Base-by-base conservation (phyloP, 2,888 invertebrate genomes). In the Acleris sparsana region DNA sequence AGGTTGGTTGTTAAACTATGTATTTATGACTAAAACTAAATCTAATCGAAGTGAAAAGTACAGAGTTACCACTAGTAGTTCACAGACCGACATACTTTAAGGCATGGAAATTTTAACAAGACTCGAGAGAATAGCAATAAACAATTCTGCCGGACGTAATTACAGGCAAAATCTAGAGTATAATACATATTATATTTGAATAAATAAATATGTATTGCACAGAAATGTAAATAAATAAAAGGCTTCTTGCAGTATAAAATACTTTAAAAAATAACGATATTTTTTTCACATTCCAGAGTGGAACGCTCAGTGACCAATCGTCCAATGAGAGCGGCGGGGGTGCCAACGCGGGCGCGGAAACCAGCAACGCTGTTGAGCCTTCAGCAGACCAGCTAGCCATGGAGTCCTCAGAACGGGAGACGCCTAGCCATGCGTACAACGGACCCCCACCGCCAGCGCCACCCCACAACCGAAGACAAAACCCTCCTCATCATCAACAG, bases 401-500 rank as follows among this genome's bases (percentile, higher is more conserved):
- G 80, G 96, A 96, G 80, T 94, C 96, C 9, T 89, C 93, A 17
- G 96, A 95, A 70, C 94, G 96, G 73, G 94, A 95, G 74, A 84
- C 87, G 0, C 90, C 88, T 1, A 93, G 87, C 80, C 93, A 88
- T 79, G 89, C 88, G 77, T 89, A 93, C 84, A 93, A 86, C 72
- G 93, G 84, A 73, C 93, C 82, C 68, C 94, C 93, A 2, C 93
- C 93, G 0, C 94, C 92, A 0, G 94, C 93, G 1, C 95, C 95
- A 2, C 94, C 94, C 0, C 96, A 96, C 72, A 96, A 96, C 75
- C 95, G 96, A 75, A 95, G 96, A 25, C 96, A 95, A 57, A 95
- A 94, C 66, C 96, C 93, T 69, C 94, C 94, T 49, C 94, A 95
- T 71, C 94, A 94, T 60, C 96, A 96, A 79, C 83, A 85, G 65